A percentile compares a stretch with the other conserved stretches of the same genome.
Conservation (phyloP, 2,888 invertebrate genomes). For the Agrochola lota region DNA sequence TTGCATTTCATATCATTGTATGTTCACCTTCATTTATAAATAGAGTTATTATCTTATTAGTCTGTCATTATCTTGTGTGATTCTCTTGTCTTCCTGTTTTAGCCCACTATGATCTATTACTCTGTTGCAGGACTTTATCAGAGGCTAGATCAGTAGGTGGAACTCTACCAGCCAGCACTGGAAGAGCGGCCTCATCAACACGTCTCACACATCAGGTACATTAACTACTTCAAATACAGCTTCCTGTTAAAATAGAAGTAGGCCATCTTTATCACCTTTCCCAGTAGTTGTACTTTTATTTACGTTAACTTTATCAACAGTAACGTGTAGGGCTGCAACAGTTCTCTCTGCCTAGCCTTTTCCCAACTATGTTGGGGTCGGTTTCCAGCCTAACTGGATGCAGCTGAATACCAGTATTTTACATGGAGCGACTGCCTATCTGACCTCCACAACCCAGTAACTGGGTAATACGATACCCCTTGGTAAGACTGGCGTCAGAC, state of each 20-base stretch:
- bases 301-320: neutral
- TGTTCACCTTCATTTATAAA: neutral
- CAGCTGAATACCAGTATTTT: no score
- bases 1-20: neutral
- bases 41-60: neutral
- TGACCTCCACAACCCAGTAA: no score
- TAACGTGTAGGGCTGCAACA: neutral
- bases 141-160: constrained; percentile 88
- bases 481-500: no score
- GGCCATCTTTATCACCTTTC: neutral
- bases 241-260: neutral
- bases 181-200: constrained; percentile 87
- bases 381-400: no score
- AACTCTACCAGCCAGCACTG: constrained; percentile 87
- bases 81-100: neutral
- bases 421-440: no score
- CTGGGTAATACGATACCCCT: no score
- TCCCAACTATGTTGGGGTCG: no score
- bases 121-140: constrained; percentile 80
- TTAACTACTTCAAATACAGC: neutral
- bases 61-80: neutral
- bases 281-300: neutral
- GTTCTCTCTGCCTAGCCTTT: no score
- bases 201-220: constrained; percentile 86
- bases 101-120: neutral